These are phyloP conservation scores for Lipophrys pholis DNA, from an alignment of 2,113 vertebrate species.

Conservation along the genomic window DNA sequence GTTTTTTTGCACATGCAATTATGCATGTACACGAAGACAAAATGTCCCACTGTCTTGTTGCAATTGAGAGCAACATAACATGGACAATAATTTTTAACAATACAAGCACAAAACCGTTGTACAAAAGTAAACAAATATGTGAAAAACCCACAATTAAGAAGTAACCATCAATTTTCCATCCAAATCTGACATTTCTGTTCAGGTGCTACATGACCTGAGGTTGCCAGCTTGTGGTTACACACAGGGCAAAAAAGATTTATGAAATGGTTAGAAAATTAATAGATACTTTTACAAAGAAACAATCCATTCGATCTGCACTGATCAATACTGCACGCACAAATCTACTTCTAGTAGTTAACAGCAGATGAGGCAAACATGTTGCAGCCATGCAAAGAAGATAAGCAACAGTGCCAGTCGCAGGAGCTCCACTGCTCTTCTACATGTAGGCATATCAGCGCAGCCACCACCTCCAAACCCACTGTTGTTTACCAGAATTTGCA, in stretches of 20 bases:
- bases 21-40: background rate
- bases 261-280: slow-evolving; percentile 50
- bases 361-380: slow-evolving; percentile 63
- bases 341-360: slow-evolving; percentile 52
- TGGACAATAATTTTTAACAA: slow-evolving; percentile 40
- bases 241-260: background rate
- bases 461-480: slow-evolving; percentile 61
- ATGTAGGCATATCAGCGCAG: slow-evolving; percentile 33
- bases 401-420: slow-evolving; percentile 68
- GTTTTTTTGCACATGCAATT: background rate
- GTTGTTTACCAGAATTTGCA: slow-evolving; percentile 65
- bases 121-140: slow-evolving; percentile 30
- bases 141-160: slow-evolving; percentile 55
- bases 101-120: slow-evolving; percentile 53
- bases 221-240: background rate
- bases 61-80: slow-evolving; percentile 41
- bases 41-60: slow-evolving; percentile 72
- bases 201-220: background rate
- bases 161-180: slow-evolving; percentile 72
- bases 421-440: slow-evolving; percentile 44
- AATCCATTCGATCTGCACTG: slow-evolving; percentile 40
- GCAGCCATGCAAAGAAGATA: slow-evolving; percentile 80
- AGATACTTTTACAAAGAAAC: slow-evolving; percentile 73
- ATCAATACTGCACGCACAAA: slow-evolving; percentile 49
- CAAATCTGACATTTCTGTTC: slow-evolving; percentile 6